phyloP scores from a whole-genome alignment of 2,113 vertebrate genomes.

The Entelurus aequoreus region DNA sequence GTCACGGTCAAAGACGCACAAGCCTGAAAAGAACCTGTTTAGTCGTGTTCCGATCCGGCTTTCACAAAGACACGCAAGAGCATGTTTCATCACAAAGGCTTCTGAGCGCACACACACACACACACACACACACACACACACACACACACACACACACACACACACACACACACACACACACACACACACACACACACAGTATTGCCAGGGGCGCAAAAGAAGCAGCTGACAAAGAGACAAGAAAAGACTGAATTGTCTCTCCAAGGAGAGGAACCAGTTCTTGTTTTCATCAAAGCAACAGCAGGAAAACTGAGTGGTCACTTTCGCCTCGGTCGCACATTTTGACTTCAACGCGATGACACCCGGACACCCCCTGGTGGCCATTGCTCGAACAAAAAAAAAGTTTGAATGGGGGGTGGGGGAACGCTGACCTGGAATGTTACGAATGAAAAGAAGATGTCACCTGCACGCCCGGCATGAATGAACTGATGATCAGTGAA shows the following conservation, averaged over 20 bases:
- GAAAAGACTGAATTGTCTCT: constrained; percentile 60
- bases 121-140: not conserved
- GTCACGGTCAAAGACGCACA: constrained; percentile 28
- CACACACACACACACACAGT: constrained; percentile 1
- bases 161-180: no score
- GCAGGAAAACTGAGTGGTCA: constrained; percentile 31
- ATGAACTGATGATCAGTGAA: no score
- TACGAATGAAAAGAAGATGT: not conserved
- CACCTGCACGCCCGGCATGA: no score
- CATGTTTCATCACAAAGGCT: constrained; percentile 64
- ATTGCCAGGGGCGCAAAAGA: constrained; percentile 61
- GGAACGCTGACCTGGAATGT: not conserved
- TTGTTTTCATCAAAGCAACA: constrained; percentile 49
- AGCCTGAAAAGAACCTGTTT: constrained; percentile 48
- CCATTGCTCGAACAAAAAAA: not conserved
- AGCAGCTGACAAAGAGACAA: constrained; percentile 37
- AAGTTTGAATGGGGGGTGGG: not conserved
- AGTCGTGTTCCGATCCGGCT: constrained; percentile 56
- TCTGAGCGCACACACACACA: constrained; percentile 22
- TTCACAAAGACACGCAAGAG: constrained; percentile 53
- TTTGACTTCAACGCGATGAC: no score
- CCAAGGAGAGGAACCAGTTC: constrained; percentile 56
- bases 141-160: no score
- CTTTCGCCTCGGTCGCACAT: constrained; percentile 13
- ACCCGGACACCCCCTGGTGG: no score